A percentile compares a stretch with the other conserved stretches of the same genome.
phyloP scores from a whole-genome alignment of 2,113 vertebrate genomes.

The Heterotis niloticus region DNA sequence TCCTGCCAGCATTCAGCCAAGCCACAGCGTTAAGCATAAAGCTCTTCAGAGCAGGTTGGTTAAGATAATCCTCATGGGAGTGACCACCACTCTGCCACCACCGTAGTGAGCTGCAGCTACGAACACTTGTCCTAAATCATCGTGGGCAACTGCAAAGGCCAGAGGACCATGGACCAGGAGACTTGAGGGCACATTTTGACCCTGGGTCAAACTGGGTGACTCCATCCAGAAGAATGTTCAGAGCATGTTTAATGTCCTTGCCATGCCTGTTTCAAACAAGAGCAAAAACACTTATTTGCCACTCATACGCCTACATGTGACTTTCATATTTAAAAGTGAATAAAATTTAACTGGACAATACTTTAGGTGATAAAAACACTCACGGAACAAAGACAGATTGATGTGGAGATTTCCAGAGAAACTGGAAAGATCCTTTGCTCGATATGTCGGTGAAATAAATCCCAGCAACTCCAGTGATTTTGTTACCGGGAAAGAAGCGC shows the following conservation, averaged over 20 bases:
- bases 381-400: conserved; percentile 22
- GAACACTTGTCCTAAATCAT: conserved; percentile 39
- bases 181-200: conserved; percentile 35
- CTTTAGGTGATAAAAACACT: neutral
- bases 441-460: conserved; percentile 48
- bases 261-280: conserved; percentile 24
- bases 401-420: conserved; percentile 44
- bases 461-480: conserved; percentile 46
- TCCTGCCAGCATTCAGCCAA: conserved; percentile 62
- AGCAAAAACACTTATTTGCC: neutral
- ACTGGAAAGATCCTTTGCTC: conserved; percentile 17
- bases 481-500: conserved; percentile 45
- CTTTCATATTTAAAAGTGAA: neutral
- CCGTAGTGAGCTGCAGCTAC: conserved; percentile 49
- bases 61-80: conserved; percentile 37
- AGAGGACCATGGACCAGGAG: conserved; percentile 47
- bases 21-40: conserved; percentile 60
- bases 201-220: conserved; percentile 41
- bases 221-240: conserved; percentile 43
- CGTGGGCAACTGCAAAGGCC: conserved; percentile 47
- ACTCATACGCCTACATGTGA: no score
- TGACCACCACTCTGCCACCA: conserved; percentile 42
- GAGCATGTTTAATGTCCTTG: conserved; percentile 32
- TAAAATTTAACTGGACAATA: neutral
- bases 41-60: conserved; percentile 34